Evolutionary conservation across 2,113 vertebrate species (phyloP).

Genomic region (Litocranius walleri): DNA sequence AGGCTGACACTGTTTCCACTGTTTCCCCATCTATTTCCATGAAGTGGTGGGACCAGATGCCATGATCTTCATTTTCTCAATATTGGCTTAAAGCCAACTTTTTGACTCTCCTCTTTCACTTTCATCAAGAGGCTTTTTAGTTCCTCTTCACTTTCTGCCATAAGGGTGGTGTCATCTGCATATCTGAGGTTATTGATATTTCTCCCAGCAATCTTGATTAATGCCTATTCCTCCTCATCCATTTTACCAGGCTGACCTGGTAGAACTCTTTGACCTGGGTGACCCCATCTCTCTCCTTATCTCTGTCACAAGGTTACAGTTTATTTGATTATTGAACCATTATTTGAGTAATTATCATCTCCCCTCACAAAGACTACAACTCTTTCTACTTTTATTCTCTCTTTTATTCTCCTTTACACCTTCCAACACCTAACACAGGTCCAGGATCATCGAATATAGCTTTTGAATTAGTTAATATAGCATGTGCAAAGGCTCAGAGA

Average conservation of each 20-base stretch:
- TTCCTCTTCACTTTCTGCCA: too few relatives aligned
- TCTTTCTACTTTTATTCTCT: background rate
- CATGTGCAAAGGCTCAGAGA: background rate
- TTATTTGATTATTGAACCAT: background rate
- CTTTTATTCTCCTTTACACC: background rate
- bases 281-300: background rate
- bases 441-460: background rate
- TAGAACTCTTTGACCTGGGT: background rate
- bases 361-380: background rate
- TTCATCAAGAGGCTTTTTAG: too few relatives aligned
- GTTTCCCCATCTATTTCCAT: too few relatives aligned
- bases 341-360: background rate
- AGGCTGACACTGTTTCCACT: too few relatives aligned
- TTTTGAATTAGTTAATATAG: background rate
- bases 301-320: background rate
- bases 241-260: background rate
- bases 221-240: background rate
- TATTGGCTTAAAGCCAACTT: too few relatives aligned
- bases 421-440: background rate
- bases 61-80: too few relatives aligned
- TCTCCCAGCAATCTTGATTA: too few relatives aligned
- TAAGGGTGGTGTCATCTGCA: too few relatives aligned
- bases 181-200: too few relatives aligned
- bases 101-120: too few relatives aligned
- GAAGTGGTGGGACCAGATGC: too few relatives aligned